phyloP scores from a whole-genome alignment of 1,140 invertebrate species.

The Scaptomyza hsui region DNA sequence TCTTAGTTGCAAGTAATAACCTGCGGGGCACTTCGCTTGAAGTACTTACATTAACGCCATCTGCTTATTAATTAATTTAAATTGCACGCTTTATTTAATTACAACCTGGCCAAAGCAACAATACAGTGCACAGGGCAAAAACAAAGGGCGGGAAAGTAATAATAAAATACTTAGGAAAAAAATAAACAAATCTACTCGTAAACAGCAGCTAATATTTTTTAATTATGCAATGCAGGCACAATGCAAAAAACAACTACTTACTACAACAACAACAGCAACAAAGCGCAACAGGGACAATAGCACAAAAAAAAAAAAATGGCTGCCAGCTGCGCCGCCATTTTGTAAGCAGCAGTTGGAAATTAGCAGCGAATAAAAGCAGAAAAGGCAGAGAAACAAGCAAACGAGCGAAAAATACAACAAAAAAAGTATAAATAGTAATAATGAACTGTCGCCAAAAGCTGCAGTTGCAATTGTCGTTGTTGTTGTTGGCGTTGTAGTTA shows the following conservation, averaged over 20 bases:
- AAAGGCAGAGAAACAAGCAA: conserved; percentile 28
- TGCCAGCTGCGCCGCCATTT: conserved; percentile 70
- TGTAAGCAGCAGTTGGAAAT: conserved; percentile 64
- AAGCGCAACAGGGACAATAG: not conserved
- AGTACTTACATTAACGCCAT: conserved; percentile 8
- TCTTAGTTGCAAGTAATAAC: conserved; percentile 23
- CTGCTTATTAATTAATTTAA: conserved; percentile 56
- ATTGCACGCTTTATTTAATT: conserved; percentile 55
- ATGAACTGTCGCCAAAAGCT: conserved; percentile 65
- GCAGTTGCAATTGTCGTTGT: conserved; percentile 21
- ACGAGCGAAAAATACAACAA: conserved; percentile 8
- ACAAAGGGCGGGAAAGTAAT: not conserved
- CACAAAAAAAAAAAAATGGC: conserved; percentile 45
- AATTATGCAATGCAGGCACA: conserved; percentile 69
- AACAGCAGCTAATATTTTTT: conserved; percentile 67
- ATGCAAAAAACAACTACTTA: conserved; percentile 33
- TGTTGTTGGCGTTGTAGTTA: conserved; percentile 19
- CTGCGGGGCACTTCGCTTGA: not conserved
- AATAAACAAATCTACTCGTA: conserved; percentile 58
- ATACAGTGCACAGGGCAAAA: not conserved
- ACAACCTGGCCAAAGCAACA: conserved; percentile 25
- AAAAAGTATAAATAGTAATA: conserved; percentile 14
- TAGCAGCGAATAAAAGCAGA: conserved; percentile 45
- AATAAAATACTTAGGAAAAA: conserved; percentile 34
- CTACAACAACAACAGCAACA: conserved; percentile 19